Conservation (phyloP, 2,888 invertebrate genomes). For the Lacanobia oleracea region DNA sequence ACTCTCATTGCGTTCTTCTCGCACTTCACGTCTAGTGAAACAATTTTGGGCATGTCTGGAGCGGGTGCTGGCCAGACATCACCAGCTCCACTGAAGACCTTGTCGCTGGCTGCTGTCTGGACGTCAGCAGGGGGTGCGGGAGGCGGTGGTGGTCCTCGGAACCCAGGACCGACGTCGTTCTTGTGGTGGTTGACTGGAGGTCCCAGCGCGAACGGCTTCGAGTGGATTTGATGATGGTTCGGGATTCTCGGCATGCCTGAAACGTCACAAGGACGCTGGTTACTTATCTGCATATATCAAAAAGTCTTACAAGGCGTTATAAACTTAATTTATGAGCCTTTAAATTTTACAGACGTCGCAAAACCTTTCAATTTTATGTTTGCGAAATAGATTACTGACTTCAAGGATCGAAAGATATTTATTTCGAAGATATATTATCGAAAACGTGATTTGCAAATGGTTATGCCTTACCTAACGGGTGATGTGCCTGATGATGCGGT, state of each 20-base stretch:
- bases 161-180: conserved; percentile 90
- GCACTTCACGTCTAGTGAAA: conserved; percentile 97
- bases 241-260: conserved; percentile 88
- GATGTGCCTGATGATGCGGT: conserved; percentile 91
- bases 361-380: not conserved
- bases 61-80: conserved; percentile 96
- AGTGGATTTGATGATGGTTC: conserved; percentile 88
- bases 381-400: not conserved
- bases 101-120: conserved; percentile 91
- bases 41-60: conserved; percentile 98
- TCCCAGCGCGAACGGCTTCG: conserved; percentile 86
- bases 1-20: conserved; percentile 98
- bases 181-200: conserved; percentile 88
- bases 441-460: not conserved
- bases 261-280: conserved; percentile 59
- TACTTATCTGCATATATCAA: not conserved
- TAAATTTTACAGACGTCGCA: not conserved
- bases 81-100: conserved; percentile 91
- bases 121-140: conserved; percentile 86
- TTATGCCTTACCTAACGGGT: conserved; percentile 81
- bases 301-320: not conserved
- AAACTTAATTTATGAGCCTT: not conserved
- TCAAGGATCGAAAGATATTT: not conserved
- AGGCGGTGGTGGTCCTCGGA: conserved; percentile 93
- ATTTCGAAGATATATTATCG: not conserved